Evolutionary conservation across 2,113 vertebrate species (phyloP), one percentile per base, ranked within the genome.

Genomic region (Xenopus borealis): DNA sequence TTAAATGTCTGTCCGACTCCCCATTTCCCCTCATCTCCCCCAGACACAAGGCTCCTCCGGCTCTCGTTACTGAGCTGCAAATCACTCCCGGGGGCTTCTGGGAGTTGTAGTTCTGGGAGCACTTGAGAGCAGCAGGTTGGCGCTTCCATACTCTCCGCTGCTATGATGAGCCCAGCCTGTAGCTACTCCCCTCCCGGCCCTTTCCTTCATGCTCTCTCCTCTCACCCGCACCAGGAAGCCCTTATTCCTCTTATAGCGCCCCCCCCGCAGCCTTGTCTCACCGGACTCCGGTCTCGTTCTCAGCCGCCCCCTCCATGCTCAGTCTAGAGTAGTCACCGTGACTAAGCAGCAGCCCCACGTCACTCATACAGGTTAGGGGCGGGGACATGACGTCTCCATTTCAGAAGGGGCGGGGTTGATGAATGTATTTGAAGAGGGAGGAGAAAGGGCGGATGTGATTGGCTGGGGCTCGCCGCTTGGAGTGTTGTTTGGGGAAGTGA

Each of bases 51-150:
- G 67, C 78, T 6, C 33, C 8, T 27, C 23, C 23, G 23, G 23
- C 23, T 27, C 23, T 27, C 23, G 47, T 50, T 50, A 6, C 33
- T 3, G 47, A 50, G 14, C 4, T 62, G 40, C 10, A 27, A 61
- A 20, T 7, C 61, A 23, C 33, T 59, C 27, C 19, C 4, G 12
- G 8, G 69, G 14, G 45, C n/a, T 66, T 7, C 14, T 12, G 40
- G 50, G n/a, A 79, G 55, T 80, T 77, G 75, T 79, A 75, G 73
- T 78, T 66, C 73, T 65, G 12, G 33, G 30, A 30, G 4, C 57
- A 61, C 62, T 75, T 23, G 18, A 58, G 71, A 1, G n/a, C 17
- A 46, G 64, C 16, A 59, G 44, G 17, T 69, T 74, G 78, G 78
- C 66, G 71, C 71, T 20, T 23, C 40, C 18, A 13, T 18, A 3